A percentile compares a stretch with the other conserved stretches of the same genome.
Conservation (phyloP, 2,797 vertebrate genomes). For the Tadarida brasiliensis region DNA sequence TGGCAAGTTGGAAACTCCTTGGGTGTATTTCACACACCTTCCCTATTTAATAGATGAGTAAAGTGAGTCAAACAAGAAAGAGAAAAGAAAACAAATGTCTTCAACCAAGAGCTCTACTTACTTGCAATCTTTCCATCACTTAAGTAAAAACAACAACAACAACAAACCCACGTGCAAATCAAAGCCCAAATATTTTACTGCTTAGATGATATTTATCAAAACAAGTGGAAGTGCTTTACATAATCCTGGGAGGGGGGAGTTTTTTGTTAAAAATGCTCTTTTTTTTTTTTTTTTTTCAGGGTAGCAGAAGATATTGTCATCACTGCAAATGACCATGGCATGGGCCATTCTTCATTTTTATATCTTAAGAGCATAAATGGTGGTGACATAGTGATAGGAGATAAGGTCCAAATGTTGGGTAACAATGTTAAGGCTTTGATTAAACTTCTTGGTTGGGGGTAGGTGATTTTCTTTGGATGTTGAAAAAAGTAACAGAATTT, state of each 20-base stretch:
- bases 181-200: not conserved
- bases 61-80: not conserved
- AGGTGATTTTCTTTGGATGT: not conserved
- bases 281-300: not conserved
- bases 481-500: slow-evolving; percentile 31
- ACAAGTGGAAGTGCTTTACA: slow-evolving; percentile 15
- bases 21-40: not conserved
- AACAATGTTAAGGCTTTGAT: not conserved
- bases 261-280: slow-evolving; percentile 25
- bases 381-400: not conserved
- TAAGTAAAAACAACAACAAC: not conserved
- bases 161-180: not conserved
- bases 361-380: not conserved
- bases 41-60: not conserved
- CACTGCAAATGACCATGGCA: not conserved
- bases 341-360: not conserved
- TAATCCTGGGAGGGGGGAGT: not conserved
- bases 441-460: not conserved
- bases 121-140: not conserved
- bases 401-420: not conserved
- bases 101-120: not conserved
- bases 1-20: not conserved
- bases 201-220: slow-evolving; percentile 50
- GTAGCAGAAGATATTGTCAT: not conserved
- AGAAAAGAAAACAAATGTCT: not conserved